Evolutionary conservation across 2,797 vertebrate genomes (phyloP).

Genomic region (Anguilla marmorata): DNA sequence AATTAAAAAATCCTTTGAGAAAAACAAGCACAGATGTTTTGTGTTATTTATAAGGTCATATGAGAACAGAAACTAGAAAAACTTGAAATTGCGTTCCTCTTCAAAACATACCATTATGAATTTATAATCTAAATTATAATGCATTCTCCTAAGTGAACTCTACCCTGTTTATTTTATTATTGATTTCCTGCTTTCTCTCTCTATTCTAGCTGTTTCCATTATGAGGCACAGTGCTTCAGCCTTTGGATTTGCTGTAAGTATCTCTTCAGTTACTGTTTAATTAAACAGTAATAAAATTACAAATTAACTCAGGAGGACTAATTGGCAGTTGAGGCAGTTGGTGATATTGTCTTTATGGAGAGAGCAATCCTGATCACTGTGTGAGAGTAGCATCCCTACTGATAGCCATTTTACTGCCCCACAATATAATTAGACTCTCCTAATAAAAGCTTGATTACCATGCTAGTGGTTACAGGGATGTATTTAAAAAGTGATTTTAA

Average conservation of each 20-base stretch:
- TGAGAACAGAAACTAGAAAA: conserved; percentile 7
- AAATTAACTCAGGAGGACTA: conserved; percentile 56
- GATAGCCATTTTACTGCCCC: conserved; percentile 38
- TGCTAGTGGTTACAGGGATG: neutral
- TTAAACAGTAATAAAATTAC: conserved; percentile 60
- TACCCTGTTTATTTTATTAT: conserved; percentile 6
- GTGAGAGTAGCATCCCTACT: conserved; percentile 38
- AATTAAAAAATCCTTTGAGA: neutral
- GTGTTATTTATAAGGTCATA: neutral
- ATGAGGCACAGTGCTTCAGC: conserved; percentile 97
- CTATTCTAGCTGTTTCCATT: conserved; percentile 88
- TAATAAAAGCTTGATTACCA: neutral
- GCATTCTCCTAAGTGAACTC: neutral
- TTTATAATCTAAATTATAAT: neutral
- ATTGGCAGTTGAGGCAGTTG: conserved; percentile 46
- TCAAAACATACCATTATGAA: neutral
- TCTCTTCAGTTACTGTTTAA: conserved; percentile 51
- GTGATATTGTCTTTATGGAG: conserved; percentile 61
- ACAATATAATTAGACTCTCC: conserved; percentile 47
- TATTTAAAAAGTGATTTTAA: neutral
- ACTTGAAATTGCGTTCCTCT: neutral
- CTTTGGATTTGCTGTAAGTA: conserved; percentile 99
- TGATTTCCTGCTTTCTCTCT: conserved; percentile 62
- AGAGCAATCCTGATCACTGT: conserved; percentile 34
- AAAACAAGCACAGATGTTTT: neutral